Conservation (phyloP, 2,888 invertebrate genomes). For the Diachrysia chrysitis region DNA sequence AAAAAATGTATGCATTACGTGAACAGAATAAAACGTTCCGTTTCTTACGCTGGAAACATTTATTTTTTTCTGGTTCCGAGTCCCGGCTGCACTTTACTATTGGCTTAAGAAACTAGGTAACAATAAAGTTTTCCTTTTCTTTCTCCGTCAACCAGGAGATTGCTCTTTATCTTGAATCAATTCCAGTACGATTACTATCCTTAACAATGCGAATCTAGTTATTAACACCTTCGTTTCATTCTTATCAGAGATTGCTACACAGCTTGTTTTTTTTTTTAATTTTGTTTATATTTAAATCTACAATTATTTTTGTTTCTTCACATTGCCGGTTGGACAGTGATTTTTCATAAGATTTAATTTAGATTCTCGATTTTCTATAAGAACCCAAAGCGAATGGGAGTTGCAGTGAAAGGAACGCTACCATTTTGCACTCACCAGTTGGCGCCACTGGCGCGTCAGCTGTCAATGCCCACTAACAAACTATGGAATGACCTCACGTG, state of each 20-base stretch:
- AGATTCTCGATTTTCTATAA: too few species aligned
- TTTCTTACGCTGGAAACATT: not conserved
- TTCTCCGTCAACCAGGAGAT: not conserved
- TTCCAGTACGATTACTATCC: constrained; percentile 1
- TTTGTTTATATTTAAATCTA: not conserved
- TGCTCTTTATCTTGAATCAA: constrained; percentile 5
- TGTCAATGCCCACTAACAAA: too few species aligned
- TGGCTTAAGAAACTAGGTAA: constrained; percentile 4
- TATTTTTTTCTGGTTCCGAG: not conserved
- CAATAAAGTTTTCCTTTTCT: not conserved
- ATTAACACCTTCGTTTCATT: not conserved
- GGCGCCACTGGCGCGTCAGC: too few species aligned
- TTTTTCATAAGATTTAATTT: too few species aligned
- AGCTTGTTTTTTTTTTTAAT: not conserved
- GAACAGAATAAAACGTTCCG: constrained; percentile 2
- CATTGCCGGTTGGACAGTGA: not conserved
- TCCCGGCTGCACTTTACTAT: constrained; percentile 1
- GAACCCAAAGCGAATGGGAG: too few species aligned
- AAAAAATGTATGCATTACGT: not conserved
- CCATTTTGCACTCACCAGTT: too few species aligned
- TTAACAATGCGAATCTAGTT: constrained; percentile 1
- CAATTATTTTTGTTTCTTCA: not conserved
- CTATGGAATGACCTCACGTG: too few species aligned
- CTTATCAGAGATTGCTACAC: not conserved
- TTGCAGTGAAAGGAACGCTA: too few species aligned